Evolutionary conservation across 2,113 vertebrate genomes (phyloP).

Genomic region (Vidua macroura): DNA sequence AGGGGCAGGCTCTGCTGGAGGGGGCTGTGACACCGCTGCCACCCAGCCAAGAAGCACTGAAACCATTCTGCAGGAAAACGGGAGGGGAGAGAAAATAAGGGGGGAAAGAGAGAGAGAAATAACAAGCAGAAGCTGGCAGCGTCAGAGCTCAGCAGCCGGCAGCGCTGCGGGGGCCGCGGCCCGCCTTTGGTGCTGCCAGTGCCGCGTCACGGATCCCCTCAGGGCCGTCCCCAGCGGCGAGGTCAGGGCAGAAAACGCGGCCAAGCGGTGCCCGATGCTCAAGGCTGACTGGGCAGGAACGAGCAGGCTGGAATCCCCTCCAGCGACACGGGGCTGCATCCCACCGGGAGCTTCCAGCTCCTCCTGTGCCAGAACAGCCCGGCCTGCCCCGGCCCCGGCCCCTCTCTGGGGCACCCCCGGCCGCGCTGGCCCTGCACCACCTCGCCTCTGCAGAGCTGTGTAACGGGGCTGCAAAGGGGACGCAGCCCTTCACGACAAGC

Average conservation of each 20-base stretch:
- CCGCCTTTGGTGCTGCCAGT: background rate
- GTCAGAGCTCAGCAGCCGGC: background rate
- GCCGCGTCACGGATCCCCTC: background rate
- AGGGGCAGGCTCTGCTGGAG: background rate
- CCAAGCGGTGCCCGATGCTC: background rate
- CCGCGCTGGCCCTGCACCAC: background rate
- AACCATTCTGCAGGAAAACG: background rate
- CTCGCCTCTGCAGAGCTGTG: background rate
- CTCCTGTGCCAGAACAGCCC: background rate
- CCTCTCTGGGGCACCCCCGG: fast-evolving
- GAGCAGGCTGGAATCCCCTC: background rate
- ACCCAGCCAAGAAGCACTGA: background rate
- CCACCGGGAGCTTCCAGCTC: background rate
- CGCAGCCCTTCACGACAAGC: fast-evolving
- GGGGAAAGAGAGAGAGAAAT: fast-evolving
- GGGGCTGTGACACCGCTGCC: background rate
- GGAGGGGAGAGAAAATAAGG: no score
- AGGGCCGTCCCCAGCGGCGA: background rate
- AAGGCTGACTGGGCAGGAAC: no score
- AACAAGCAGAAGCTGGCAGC: background rate
- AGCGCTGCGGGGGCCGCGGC: background rate
- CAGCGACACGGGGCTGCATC: background rate
- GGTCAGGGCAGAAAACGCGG: background rate
- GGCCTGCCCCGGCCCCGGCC: background rate
- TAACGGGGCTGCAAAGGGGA: background rate